These are phyloP conservation scores for Steromphala cineraria DNA, from an alignment of 2,888 invertebrate species.

Conservation along the genomic window DNA sequence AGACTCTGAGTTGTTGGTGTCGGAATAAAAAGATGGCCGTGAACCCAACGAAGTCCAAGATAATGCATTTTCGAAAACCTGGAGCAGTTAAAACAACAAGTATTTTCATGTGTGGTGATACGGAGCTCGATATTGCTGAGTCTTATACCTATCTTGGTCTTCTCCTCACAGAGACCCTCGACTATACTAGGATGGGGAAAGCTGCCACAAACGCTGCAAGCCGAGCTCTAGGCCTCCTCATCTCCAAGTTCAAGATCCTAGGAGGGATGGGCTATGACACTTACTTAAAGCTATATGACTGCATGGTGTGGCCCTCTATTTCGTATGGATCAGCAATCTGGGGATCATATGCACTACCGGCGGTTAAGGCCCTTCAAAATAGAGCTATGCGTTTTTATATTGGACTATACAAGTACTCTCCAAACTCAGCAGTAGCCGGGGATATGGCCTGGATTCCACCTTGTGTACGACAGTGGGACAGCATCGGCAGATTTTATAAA, in stretches of 20 bases:
- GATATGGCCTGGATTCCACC: constrained; percentile 9
- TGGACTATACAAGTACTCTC: neutral
- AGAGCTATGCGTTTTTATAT: neutral
- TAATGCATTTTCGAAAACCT: neutral
- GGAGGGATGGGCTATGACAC: too few species aligned
- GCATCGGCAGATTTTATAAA: too few species aligned
- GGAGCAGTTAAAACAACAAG: neutral
- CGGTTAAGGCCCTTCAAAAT: constrained; percentile 17
- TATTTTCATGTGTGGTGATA: neutral
- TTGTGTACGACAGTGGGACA: neutral
- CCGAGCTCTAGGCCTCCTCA: constrained; percentile 4
- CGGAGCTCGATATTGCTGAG: neutral
- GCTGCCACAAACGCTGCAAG: neutral
- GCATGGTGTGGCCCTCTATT: neutral
- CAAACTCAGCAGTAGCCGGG: neutral
- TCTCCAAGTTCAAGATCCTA: too few species aligned
- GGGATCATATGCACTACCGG: neutral
- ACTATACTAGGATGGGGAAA: constrained; percentile 16
- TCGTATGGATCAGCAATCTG: constrained; percentile 21
- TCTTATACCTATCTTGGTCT: neutral
- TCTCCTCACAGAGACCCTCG: constrained; percentile 1
- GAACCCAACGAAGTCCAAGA: neutral
- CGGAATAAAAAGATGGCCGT: neutral
- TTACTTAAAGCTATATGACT: too few species aligned
- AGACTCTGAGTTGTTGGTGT: neutral